phyloP scores from a whole-genome alignment of 2,113 vertebrate species.

The Propithecus coquereli region DNA sequence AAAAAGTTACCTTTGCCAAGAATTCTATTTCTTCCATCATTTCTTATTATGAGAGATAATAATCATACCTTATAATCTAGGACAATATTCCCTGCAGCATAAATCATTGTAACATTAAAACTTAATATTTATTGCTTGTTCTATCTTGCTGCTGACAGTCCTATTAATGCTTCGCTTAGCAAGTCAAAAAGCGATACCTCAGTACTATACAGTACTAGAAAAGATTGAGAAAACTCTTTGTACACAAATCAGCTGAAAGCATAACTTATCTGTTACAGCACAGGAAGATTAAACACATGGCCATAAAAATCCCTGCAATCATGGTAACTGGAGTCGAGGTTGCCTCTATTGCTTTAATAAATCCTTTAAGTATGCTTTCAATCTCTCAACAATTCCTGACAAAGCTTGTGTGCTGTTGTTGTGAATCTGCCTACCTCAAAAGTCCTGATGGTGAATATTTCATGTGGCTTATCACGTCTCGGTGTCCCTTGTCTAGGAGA shows the following conservation, averaged over 20 bases:
- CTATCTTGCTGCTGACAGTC: slow-evolving; percentile 71
- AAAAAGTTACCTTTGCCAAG: slow-evolving; percentile 42
- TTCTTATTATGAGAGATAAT: slow-evolving; percentile 72
- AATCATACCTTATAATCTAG: slow-evolving; percentile 69
- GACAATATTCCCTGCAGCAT: slow-evolving; percentile 60
- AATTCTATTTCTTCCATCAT: slow-evolving; percentile 52
- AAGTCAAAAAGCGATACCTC: slow-evolving; percentile 74
- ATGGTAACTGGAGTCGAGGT: slow-evolving; percentile 72
- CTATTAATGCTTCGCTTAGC: slow-evolving; percentile 74
- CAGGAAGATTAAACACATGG: slow-evolving; percentile 79
- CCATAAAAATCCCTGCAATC: slow-evolving; percentile 82
- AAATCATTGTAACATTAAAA: slow-evolving; percentile 72
- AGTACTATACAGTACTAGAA: slow-evolving; percentile 59
- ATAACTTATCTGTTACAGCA: slow-evolving; percentile 78
- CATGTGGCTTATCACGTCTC: slow-evolving; percentile 73
- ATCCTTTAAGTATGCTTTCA: slow-evolving; percentile 82
- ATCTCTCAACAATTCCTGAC: slow-evolving; percentile 78
- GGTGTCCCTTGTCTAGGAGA: slow-evolving; percentile 57
- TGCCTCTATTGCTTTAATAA: slow-evolving; percentile 83
- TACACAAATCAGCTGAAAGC: slow-evolving; percentile 80
- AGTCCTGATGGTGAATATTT: slow-evolving; percentile 82
- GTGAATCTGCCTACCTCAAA: slow-evolving; percentile 77
- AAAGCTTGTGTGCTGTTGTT: slow-evolving; percentile 77
- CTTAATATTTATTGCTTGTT: slow-evolving; percentile 78
- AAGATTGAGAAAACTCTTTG: slow-evolving; percentile 80